A percentile compares a stretch with the other conserved stretches of the same genome.
These are phyloP conservation scores for Orthosia cruda DNA, from an alignment of 2,888 invertebrate genomes.

Conservation along the genomic window DNA sequence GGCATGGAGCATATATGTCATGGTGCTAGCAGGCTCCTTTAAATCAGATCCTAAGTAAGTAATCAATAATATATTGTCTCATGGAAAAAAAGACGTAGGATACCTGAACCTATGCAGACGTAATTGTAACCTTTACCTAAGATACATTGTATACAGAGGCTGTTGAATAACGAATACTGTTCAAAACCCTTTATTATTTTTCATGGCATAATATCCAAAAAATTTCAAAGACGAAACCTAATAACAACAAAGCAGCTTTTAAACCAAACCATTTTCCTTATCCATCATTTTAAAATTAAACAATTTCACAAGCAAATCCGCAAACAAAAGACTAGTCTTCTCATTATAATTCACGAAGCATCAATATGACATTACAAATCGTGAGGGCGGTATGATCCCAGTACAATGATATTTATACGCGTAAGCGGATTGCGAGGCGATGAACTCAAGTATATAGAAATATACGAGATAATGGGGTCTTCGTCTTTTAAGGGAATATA, in stretches of 20 bases:
- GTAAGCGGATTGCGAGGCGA: slow-evolving; percentile 63
- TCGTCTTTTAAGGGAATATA: slow-evolving; percentile 6
- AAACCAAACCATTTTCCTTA: too few species aligned
- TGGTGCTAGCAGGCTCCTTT: too few species aligned
- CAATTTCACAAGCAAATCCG: not conserved
- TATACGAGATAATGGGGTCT: slow-evolving; percentile 19
- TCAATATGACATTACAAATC: slow-evolving; percentile 60
- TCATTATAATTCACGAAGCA: slow-evolving; percentile 64
- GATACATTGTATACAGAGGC: not conserved
- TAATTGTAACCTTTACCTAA: too few species aligned
- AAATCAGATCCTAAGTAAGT: not conserved
- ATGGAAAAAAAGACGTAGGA: not conserved
- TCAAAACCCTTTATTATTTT: too few species aligned
- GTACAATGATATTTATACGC: slow-evolving; percentile 49
- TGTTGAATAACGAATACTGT: too few species aligned
- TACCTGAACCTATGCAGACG: not conserved
- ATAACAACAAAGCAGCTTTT: too few species aligned
- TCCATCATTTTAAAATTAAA: not conserved
- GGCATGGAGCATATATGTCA: not conserved
- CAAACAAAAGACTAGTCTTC: slow-evolving; percentile 36
- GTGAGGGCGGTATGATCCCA: slow-evolving; percentile 41
- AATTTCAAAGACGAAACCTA: too few species aligned
- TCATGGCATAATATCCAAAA: too few species aligned
- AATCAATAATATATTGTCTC: not conserved
- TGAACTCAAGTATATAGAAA: slow-evolving; percentile 39